phyloP scores from a whole-genome alignment of 1,140 invertebrate species.

The Conopomorpha cramerella region DNA sequence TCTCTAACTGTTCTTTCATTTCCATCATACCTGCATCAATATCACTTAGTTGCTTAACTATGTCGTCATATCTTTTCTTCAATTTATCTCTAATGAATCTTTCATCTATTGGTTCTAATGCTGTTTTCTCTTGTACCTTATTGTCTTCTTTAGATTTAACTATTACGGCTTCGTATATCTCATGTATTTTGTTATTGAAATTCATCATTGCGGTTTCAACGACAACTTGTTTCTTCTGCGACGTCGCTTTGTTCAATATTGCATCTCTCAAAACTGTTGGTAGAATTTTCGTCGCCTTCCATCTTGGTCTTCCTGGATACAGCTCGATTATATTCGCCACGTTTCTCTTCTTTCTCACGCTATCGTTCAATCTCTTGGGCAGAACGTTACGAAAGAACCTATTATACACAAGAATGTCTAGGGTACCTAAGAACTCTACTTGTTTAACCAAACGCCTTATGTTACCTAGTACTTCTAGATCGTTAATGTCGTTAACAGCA shows the following conservation, averaged over 20 bases:
- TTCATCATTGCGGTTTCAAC: constrained; percentile 19
- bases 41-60: constrained; percentile 21
- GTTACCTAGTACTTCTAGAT: constrained; percentile 60
- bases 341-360: constrained; percentile 27
- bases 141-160: constrained; percentile 10
- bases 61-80: constrained; percentile 19
- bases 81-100: constrained; percentile 1
- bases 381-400: constrained; percentile 27
- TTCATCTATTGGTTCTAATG: constrained; percentile 5
- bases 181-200: constrained; percentile 26
- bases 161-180: constrained; percentile 27
- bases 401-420: constrained; percentile 43
- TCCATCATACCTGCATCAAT: constrained; percentile 24
- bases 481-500: constrained; percentile 67
- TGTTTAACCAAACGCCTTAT: constrained; percentile 47
- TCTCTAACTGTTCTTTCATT: constrained; percentile 21
- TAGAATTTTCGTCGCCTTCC: constrained; percentile 25
- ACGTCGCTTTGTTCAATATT: constrained; percentile 33
- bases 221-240: constrained; percentile 28
- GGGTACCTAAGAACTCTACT: constrained; percentile 45
- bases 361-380: constrained; percentile 21
- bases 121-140: constrained; percentile 7
- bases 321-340: constrained; percentile 21
- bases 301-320: constrained; percentile 31
- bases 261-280: constrained; percentile 29